phyloP scores from a whole-genome alignment of 2,888 invertebrate species.

The Tetragonisca angustula region DNA sequence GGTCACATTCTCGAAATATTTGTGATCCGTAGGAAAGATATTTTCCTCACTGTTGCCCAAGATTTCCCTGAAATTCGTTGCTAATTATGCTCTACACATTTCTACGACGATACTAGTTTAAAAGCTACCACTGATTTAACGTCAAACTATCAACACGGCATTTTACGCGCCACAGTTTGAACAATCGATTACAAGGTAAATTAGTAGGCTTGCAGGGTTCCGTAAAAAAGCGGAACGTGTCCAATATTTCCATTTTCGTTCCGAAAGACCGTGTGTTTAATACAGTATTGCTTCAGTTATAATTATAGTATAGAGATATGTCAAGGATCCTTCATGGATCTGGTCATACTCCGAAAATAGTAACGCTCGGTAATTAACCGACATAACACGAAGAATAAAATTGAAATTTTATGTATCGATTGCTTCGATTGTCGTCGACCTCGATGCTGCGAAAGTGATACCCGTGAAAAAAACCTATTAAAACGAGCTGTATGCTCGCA shows the following conservation, averaged over 20 bases:
- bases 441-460: not conserved
- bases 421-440: not conserved
- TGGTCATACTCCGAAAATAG: conserved; percentile 30
- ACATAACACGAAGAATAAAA: conserved; percentile 13
- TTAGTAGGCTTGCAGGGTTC: conserved; percentile 48
- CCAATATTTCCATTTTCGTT: too few species aligned
- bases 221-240: too few species aligned
- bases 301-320: too few species aligned
- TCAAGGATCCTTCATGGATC: not conserved
- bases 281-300: too few species aligned
- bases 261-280: too few species aligned
- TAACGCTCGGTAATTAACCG: conserved; percentile 33
- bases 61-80: conserved; percentile 29
- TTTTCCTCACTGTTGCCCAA: conserved; percentile 19
- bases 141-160: conserved; percentile 8
- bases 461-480: not conserved
- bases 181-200: conserved; percentile 53
- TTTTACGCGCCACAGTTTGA: conserved; percentile 31
- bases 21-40: conserved; percentile 39
- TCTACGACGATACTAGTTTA: not conserved
- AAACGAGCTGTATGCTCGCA: conserved; percentile 12
- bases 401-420: conserved; percentile 43
- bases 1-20: conserved; percentile 38
- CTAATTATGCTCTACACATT: not conserved
- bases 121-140: conserved; percentile 45